These are phyloP conservation scores for Hyppa rectilinea DNA, from an alignment of 2,888 invertebrate genomes.

Conservation along the genomic window DNA sequence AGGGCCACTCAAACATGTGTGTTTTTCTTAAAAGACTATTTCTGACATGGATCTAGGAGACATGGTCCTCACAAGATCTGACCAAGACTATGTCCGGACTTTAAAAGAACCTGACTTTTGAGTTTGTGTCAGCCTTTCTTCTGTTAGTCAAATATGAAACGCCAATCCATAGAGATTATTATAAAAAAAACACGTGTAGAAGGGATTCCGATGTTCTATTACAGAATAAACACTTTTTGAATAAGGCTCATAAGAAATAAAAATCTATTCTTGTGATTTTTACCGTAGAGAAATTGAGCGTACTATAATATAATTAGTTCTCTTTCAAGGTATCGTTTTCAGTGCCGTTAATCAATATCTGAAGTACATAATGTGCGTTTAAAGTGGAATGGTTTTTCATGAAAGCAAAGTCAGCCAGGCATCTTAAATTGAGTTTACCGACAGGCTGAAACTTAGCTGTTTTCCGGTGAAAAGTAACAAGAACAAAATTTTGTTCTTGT, in stretches of 20 bases:
- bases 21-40: too few species aligned
- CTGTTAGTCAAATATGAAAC: too few species aligned
- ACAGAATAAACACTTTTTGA: too few species aligned
- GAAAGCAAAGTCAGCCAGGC: constrained; percentile 4
- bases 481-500: not conserved
- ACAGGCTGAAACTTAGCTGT: not conserved
- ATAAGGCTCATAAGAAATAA: not conserved
- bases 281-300: not conserved
- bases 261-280: not conserved
- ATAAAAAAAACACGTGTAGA: too few species aligned
- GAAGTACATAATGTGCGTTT: constrained; percentile 6
- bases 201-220: too few species aligned
- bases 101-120: too few species aligned
- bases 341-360: constrained; percentile 16
- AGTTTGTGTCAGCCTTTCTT: too few species aligned
- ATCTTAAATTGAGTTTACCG: constrained; percentile 24
- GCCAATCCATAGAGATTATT: too few species aligned
- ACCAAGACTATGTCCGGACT: too few species aligned
- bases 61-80: too few species aligned
- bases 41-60: too few species aligned
- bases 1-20: too few species aligned
- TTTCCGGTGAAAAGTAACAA: constrained; percentile 5
- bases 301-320: not conserved
- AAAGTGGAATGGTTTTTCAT: constrained; percentile 13
- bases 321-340: not conserved